Percentiles rank a stretch among this genome's conserved stretches.
phyloP scores from a whole-genome alignment of 2,888 invertebrate species.

The Drosophila bunnanda region DNA sequence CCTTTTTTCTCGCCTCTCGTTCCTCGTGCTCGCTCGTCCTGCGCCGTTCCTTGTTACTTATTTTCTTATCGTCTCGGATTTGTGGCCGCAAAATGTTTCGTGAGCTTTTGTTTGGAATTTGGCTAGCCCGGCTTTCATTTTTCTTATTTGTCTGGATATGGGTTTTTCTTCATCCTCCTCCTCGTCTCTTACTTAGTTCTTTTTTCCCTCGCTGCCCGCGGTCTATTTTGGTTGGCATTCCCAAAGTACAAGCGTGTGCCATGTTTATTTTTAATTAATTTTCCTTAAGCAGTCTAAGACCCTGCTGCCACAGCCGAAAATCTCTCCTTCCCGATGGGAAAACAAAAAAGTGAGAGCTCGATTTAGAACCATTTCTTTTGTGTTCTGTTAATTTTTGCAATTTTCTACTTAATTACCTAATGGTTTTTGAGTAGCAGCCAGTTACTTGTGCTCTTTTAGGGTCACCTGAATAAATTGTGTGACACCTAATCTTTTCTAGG shows the following conservation, averaged over 20 bases:
- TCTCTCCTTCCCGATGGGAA: slow-evolving; percentile 17
- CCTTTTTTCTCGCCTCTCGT: slow-evolving; percentile 43
- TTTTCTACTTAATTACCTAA: slow-evolving; percentile 76
- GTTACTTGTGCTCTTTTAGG: slow-evolving; percentile 45
- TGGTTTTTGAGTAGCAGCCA: slow-evolving; percentile 45
- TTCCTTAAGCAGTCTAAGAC: slow-evolving; percentile 80
- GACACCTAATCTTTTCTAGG: not conserved
- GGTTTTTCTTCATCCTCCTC: slow-evolving; percentile 29
- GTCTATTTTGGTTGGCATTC: slow-evolving; percentile 76
- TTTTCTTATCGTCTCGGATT: slow-evolving; percentile 80
- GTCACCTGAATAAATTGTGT: slow-evolving; percentile 66
- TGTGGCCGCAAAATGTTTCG: slow-evolving; percentile 76
- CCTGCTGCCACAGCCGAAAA: slow-evolving; percentile 25
- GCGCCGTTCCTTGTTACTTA: slow-evolving; percentile 62
- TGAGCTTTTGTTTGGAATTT: slow-evolving; percentile 75
- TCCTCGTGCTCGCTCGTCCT: slow-evolving; percentile 9
- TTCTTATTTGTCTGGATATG: slow-evolving; percentile 63
- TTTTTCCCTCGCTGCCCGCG: slow-evolving; percentile 53
- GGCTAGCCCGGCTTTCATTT: slow-evolving; percentile 68
- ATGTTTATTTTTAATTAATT: slow-evolving; percentile 80
- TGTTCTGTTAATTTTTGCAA: slow-evolving; percentile 75
- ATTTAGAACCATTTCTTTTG: slow-evolving; percentile 9
- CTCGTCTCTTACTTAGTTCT: slow-evolving; percentile 8
- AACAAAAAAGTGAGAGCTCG: slow-evolving; percentile 28
- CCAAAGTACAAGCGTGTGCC: slow-evolving; percentile 75